A percentile compares a stretch with the other conserved stretches of the same genome.
phyloP scores from a whole-genome alignment of 2,888 invertebrate species.

The Meiosimyza decipiens region DNA sequence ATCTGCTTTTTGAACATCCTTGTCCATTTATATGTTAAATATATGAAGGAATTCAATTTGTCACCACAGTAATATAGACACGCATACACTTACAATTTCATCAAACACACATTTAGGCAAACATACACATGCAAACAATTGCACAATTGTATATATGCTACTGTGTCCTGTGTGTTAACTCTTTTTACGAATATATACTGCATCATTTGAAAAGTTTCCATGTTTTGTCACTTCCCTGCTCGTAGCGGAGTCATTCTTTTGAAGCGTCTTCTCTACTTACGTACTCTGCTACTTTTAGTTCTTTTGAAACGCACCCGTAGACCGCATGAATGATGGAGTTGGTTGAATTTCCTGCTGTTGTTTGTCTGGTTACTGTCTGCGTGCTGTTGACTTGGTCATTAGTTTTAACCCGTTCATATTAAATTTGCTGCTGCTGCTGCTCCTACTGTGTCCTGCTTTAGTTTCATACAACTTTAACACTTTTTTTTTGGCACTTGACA shows the following conservation, averaged over 20 bases:
- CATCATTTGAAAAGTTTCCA: slow-evolving; percentile 5
- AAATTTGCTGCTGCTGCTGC: too few species aligned
- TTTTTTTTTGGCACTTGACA: slow-evolving; percentile 36
- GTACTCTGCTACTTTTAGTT: slow-evolving; percentile 14
- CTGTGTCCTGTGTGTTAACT: slow-evolving; percentile 27
- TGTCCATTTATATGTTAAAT: slow-evolving; percentile 10
- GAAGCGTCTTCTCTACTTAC: neutral
- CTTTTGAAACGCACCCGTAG: slow-evolving; percentile 37
- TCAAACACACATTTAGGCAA: neutral
- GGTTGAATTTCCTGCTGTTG: slow-evolving; percentile 47
- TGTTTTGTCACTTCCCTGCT: neutral
- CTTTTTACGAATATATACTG: neutral
- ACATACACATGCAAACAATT: slow-evolving; percentile 4
- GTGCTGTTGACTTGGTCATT: slow-evolving; percentile 60
- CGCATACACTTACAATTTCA: neutral
- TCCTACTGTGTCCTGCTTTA: slow-evolving; percentile 20
- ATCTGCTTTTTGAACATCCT: slow-evolving; percentile 1
- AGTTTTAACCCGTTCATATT: slow-evolving; percentile 55
- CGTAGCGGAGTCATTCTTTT: neutral
- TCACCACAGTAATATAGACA: slow-evolving; percentile 22
- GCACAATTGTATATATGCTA: slow-evolving; percentile 13
- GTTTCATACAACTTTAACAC: slow-evolving; percentile 11
- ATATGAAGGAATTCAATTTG: slow-evolving; percentile 37
- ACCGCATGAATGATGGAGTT: slow-evolving; percentile 55
- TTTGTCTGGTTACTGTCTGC: slow-evolving; percentile 63